Evolutionary conservation across 2,888 invertebrate genomes (phyloP), one percentile per base, ranked within the genome.

Genomic region (Hedya salicella): DNA sequence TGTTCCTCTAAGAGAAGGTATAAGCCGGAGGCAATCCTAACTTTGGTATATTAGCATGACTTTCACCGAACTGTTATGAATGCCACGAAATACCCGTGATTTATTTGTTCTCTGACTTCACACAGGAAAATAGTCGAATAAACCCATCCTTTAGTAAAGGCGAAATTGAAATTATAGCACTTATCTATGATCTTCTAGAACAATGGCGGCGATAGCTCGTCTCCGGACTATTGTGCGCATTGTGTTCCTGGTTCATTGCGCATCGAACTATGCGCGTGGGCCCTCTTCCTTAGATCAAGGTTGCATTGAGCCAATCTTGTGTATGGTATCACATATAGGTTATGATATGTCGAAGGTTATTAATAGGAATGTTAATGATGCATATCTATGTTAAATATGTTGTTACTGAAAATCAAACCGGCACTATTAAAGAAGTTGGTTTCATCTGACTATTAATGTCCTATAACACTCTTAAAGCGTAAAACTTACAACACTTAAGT

Each of bases 161-260:
- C 25, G 11, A 59, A 59, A 57, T 53, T 39, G 59, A 60, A 60
- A 60, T 53, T 17, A 48, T 36, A 40, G 53, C 32, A 32, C 40
- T 61, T 61, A 66, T 66, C 66, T 61, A 36, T 21, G 48, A 66
- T 66, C 54, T 21, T 16, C 48, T 48, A 48, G 66, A 61, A 66
- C 66, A 66, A 66, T 66, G 44, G 66, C 54, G 25, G 49, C 54
- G 25, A 25, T 17, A 52, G 13, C 59, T 65, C 46, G 36, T 65
- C 61, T 66, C 66, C 66, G 66, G 61, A 54, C 40, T 66, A 66
- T 66, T 66, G 66, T 66, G 60, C 14, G 39, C 53, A 54, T 54
- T 54, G 54, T 49, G 44, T 66, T 66, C 66, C 66, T 61, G 66
- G 66, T 66, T 66, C 60, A 66, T 30, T 40, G 65, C 53, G 32